Evolutionary conservation across 2,888 invertebrate species (phyloP), one percentile per base, ranked within the genome.

Genomic region (Brenthis hecate): DNA sequence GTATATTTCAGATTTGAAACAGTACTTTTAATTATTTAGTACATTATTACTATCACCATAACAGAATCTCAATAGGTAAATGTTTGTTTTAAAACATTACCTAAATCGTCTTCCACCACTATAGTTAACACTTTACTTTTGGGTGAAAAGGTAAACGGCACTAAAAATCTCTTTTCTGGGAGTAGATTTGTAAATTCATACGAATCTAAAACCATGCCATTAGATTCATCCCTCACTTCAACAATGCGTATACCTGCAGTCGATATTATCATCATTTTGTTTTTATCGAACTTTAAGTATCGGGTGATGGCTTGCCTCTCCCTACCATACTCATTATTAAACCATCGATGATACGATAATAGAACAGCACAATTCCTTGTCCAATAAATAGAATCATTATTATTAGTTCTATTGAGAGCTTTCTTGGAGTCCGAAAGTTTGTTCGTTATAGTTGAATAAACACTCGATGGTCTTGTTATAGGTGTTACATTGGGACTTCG

Each of bases 41-140:
- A 51, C 66, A 61, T 56, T 19, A 43, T 56, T 67, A 55, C 28
- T 32, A 58, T 50, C 19, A 60, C 51, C 43, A 61, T 51, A 32
- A 32, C 89, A 89, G 93, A 84, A 88, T 68, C 76, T 82, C 83
- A 93, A 82, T 93, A 93, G 8, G 94, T 93, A 85, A 94, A 92
- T 76, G 94, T 93, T 81, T 94, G 93, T 85, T 95, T 96, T 70
- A 96, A 86, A 74, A 96, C 94, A 81, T 95, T 95, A 75, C 96
- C 96, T 74, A 93, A 84, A 73, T 95, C 94, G 78, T 96, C 96
- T 85, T 95, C 95, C 55, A 95, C 95, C 66, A 95, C 93, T 77
- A 96, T 93, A 57, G 94, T 94, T 66, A 94, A 83, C 71, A 89
- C 90, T 85, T 87, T 91, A 68, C 86, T 89, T 82, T 88, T 90